Evolutionary conservation across 2,797 vertebrate species (phyloP), one percentile per base, ranked within the genome.

Genomic region (Anguilla marmorata): DNA sequence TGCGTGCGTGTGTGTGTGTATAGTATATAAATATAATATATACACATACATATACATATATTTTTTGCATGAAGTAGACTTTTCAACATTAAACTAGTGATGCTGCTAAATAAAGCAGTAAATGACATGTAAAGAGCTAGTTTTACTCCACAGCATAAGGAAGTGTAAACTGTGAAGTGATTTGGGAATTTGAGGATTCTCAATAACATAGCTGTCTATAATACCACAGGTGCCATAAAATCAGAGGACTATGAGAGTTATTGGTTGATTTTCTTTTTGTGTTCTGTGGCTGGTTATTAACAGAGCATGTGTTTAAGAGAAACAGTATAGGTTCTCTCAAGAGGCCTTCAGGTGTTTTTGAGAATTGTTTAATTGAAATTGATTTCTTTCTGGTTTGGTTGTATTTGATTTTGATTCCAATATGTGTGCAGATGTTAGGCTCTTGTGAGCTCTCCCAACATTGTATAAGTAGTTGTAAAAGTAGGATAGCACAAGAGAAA

Each of bases 171-270:
- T 99, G 98, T 99, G 97, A 99, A 97, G 95, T 96, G 95, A 97
- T 96, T 97, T 97, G 96, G 96, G 96, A 96, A 97, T 96, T 97
- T 97, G 96, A 96, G 96, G 96, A 97, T 97, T 96, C 95, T 97
- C 95, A 95, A 97, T 96, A 95, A 94, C 96, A 96, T 96, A 97
- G 96, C 97, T 97, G 96, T 98, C 97, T 97, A 97, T 96, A 97
- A 95, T 97, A 98, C 98, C 98, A 97, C 97, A 96, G 97, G 98
- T 99, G 98, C 98, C 98, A 99, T 99, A 97, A 96, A 95, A 96
- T 93, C 93, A 96, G 95, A 94, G 94, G 93, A 95, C 91, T 93
- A 96, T 93, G 93, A 91, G 94, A 94, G 92, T 95, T 95, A 92
- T 86, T 93, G 92, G 93, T 94, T 95, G 89, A 94, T 95, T 96